Evolutionary conservation across 2,113 vertebrate genomes (phyloP).

Genomic region (Urocolius indicus): DNA sequence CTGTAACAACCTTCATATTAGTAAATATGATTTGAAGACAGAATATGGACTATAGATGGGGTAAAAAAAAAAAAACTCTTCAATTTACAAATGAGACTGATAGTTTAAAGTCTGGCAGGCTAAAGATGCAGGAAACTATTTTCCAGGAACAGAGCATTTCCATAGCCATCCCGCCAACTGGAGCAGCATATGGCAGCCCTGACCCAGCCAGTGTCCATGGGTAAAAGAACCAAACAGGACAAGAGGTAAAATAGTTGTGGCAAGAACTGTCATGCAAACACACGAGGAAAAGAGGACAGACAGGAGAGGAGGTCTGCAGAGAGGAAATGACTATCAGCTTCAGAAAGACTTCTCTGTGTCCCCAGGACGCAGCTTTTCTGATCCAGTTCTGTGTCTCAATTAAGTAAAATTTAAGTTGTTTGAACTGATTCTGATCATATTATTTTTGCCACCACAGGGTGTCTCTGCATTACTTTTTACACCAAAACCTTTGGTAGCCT

Average conservation of each 20-base stretch:
- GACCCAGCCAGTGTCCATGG: neutral
- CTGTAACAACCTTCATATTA: neutral
- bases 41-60: neutral
- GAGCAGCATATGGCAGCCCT: neutral
- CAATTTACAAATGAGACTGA: neutral
- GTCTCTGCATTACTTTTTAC: conserved; percentile 37
- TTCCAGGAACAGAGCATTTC: neutral
- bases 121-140: neutral
- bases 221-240: neutral
- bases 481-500: neutral
- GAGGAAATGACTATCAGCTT: neutral
- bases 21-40: neutral
- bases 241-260: neutral
- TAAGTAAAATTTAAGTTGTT: neutral
- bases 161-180: neutral
- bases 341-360: neutral
- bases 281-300: neutral
- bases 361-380: neutral
- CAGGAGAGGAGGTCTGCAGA: neutral
- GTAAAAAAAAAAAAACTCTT: neutral
- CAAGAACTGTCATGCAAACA: neutral
- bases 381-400: neutral
- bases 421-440: neutral
- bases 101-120: neutral
- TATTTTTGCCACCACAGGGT: conserved; percentile 50